phyloP scores from a whole-genome alignment of 2,888 invertebrate genomes.

The Cryptosula pallasiana region DNA sequence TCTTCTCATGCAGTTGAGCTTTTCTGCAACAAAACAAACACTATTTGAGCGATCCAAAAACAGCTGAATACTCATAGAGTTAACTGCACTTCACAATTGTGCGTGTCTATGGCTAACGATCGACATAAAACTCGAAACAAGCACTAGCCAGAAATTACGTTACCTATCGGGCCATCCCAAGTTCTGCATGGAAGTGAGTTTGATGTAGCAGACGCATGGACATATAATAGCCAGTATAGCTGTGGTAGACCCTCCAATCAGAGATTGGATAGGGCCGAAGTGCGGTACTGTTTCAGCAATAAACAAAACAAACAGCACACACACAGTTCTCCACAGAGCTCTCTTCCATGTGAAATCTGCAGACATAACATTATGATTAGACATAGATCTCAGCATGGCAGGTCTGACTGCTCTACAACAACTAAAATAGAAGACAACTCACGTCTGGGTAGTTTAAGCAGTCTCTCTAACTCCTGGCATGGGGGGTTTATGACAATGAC shows the following conservation, averaged over 20 bases:
- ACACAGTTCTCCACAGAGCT: slow-evolving; percentile 65
- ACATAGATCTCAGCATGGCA: too few species aligned
- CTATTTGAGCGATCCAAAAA: too few species aligned
- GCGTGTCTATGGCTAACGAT: too few species aligned
- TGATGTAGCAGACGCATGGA: slow-evolving; percentile 74
- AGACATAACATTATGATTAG: too few species aligned
- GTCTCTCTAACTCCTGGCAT: slow-evolving; percentile 74
- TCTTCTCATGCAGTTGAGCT: slow-evolving; percentile 59
- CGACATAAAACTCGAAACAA: too few species aligned
- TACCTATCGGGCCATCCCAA: slow-evolving; percentile 1
- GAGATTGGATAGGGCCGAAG: slow-evolving; percentile 78
- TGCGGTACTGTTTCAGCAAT: slow-evolving; percentile 76
- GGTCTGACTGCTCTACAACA: too few species aligned
- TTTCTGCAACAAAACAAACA: slow-evolving; percentile 59
- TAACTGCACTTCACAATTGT: too few species aligned
- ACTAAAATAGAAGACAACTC: too few species aligned
- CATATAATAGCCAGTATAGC: slow-evolving; percentile 78
- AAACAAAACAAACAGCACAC: slow-evolving; percentile 68
- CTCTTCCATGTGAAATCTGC: slow-evolving; percentile 72
- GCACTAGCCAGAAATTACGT: too few species aligned
- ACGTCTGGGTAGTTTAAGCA: slow-evolving; percentile 70
- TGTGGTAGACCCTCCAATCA: slow-evolving; percentile 77
- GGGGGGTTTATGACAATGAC: slow-evolving; percentile 68
- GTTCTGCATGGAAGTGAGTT: slow-evolving; percentile 55
- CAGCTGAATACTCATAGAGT: too few species aligned